Percentiles rank a stretch among this genome's conserved stretches.
These are phyloP conservation scores for Steatornis caripensis DNA, from an alignment of 2,113 vertebrate species.

Conservation along the genomic window DNA sequence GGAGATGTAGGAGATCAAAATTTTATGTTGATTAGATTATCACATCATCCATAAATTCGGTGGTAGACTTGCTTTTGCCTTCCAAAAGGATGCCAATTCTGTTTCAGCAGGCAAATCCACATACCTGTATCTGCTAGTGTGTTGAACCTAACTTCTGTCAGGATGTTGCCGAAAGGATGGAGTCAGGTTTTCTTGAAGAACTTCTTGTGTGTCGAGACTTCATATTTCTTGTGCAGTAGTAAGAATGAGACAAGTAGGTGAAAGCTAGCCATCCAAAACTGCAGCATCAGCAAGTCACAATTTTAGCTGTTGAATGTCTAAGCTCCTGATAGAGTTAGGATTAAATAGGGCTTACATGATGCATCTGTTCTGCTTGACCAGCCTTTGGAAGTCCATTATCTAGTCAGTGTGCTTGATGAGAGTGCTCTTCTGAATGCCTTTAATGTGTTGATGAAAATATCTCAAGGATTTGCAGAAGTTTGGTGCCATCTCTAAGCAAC, in stretches of 20 bases:
- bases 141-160: not conserved
- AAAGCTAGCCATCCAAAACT: not conserved
- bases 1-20: not conserved
- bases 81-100: not conserved
- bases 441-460: not conserved
- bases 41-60: not conserved
- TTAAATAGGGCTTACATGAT: not conserved
- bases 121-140: no score
- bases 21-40: not conserved
- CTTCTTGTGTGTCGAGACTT: rapidly evolving
- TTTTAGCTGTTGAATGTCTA: not conserved
- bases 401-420: not conserved
- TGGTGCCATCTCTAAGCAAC: not conserved
- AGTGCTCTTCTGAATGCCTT: not conserved
- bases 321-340: not conserved
- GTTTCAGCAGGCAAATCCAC: not conserved
- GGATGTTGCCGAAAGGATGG: not conserved
- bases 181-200: not conserved
- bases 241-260: not conserved
- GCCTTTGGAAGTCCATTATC: not conserved
- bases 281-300: not conserved
- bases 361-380: not conserved
- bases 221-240: not conserved
- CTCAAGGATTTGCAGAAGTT: not conserved
- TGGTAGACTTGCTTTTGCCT: not conserved